Base-by-base conservation (phyloP, 1,140 invertebrate species). In the Aphis gossypii region DNA sequence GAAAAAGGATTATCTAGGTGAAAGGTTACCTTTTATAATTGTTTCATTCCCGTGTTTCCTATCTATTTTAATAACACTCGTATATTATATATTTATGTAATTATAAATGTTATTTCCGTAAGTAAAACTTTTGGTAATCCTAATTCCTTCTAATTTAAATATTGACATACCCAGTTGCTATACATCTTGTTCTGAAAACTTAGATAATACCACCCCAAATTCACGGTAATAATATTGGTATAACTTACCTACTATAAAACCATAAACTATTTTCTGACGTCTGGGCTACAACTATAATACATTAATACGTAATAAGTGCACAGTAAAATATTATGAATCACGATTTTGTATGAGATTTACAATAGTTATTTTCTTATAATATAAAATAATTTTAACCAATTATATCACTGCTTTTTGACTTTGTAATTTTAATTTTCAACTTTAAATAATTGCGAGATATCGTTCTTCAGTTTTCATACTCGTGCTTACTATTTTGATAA, bases 41-140 rank as follows among this genome's bases (percentile, higher is more conserved):
- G 14, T 76, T 76, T n/a, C 60, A 14, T 76, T 76, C 60, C 60
- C 30, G n/a, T 14, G n/a, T 76, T n/a, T n/a, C 60, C 60, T 76
- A 76, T 30, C 60, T 76, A n/a, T 76, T 76, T n/a, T 76, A 76
- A 76, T 76, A n/a, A n/a, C 18, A n/a, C 14, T 76, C 60, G 14
- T n/a, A 76, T 76, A 76, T 76, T 76, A n/a, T 76, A 18, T 76
- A 76, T 76, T 76, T 76, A n/a, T 76, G n/a, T n/a, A 76, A 76
- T 76, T 76, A n/a, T 76, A 76, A 76, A 76, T 76, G 60, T n/a
- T n/a, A n/a, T 76, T 76, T 76, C 60, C n/a, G 14, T 76, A 20
- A n/a, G 60, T 76, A 14, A 76, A 76, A n/a, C 60, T 76, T n/a
- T 76, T 35, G 14, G 60, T 76, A 76, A 76, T n/a, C 60, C 60